phyloP scores from a whole-genome alignment of 2,888 invertebrate genomes.

The Sarcophaga variegata region DNA sequence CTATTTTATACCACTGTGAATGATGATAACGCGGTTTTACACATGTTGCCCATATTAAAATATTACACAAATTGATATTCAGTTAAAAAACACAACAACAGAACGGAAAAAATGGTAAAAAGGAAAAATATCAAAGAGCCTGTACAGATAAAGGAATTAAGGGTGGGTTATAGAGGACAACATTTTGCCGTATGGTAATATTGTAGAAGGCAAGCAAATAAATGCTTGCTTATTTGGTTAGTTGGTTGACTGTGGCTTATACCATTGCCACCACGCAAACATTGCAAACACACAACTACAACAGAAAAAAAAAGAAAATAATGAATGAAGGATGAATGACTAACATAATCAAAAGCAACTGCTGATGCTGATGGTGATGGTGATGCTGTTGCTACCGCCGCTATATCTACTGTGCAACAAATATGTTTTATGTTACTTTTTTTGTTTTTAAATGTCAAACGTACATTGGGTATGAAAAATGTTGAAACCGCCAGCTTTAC shows the following conservation, averaged over 20 bases:
- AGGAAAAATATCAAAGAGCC: conserved; percentile 5
- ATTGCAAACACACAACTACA: conserved; percentile 14
- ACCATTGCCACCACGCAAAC: conserved; percentile 15
- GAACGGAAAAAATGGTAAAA: conserved; percentile 5
- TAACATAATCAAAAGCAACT: conserved; percentile 70
- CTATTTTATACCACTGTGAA: conserved; percentile 57
- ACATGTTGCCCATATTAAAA: conserved; percentile 71
- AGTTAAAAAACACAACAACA: conserved; percentile 66
- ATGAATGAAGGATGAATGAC: conserved; percentile 61
- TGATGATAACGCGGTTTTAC: conserved; percentile 64
- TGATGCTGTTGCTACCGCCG: too few species aligned
- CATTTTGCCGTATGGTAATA: conserved; percentile 41
- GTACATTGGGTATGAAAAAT: neutral
- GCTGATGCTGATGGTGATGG: conserved; percentile 16
- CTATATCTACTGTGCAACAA: conserved; percentile 29
- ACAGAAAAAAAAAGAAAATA: conserved; percentile 34
- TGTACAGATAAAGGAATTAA: neutral
- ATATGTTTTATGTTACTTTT: conserved; percentile 54
- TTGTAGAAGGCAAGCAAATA: conserved; percentile 32
- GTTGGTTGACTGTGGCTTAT: conserved; percentile 39
- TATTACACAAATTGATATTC: conserved; percentile 78
- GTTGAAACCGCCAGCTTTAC: conserved; percentile 36
- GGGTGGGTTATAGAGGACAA: conserved; percentile 3
- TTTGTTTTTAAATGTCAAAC: conserved; percentile 8
- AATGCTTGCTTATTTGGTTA: conserved; percentile 55